A percentile compares a stretch with the other conserved stretches of the same genome.
Evolutionary conservation across 2,888 invertebrate genomes (phyloP).

Genomic region (Lithophane leautieri): DNA sequence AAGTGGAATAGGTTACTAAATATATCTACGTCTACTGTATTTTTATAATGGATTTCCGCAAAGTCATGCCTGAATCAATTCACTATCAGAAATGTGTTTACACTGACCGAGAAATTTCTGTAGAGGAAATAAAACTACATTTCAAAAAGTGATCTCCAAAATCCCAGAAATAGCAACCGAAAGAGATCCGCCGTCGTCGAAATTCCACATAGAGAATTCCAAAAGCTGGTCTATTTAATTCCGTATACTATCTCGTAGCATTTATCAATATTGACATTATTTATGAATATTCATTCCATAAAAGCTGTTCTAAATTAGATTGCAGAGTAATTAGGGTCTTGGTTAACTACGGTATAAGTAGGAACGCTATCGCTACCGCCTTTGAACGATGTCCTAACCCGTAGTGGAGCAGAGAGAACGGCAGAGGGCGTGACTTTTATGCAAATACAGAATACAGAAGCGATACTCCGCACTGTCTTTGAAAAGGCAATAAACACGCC

Average conservation of each 20-base stretch:
- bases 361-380: slow-evolving; percentile 13
- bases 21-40: too few relatives aligned
- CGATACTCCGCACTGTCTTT: neutral
- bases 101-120: neutral
- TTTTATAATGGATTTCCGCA: too few relatives aligned
- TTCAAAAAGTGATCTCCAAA: neutral
- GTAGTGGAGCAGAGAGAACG: slow-evolving; percentile 49
- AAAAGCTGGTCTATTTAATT: slow-evolving; percentile 5
- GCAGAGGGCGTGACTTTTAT: slow-evolving; percentile 36
- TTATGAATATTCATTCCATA: slow-evolving; percentile 40
- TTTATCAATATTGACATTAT: slow-evolving; percentile 21
- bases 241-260: neutral
- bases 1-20: too few relatives aligned
- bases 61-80: too few relatives aligned
- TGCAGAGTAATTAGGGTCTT: neutral
- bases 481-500: neutral
- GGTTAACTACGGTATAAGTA: too few relatives aligned
- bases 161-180: neutral
- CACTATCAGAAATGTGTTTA: too few relatives aligned
- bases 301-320: neutral
- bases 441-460: slow-evolving; percentile 20
- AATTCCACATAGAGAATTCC: neutral
- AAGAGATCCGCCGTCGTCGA: too few relatives aligned
- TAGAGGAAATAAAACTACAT: too few relatives aligned
- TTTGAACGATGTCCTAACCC: slow-evolving; percentile 3